A percentile compares a stretch with the other conserved stretches of the same genome.
phyloP scores from a whole-genome alignment of 2,113 vertebrate genomes.

The Paramisgurnus dabryanus region DNA sequence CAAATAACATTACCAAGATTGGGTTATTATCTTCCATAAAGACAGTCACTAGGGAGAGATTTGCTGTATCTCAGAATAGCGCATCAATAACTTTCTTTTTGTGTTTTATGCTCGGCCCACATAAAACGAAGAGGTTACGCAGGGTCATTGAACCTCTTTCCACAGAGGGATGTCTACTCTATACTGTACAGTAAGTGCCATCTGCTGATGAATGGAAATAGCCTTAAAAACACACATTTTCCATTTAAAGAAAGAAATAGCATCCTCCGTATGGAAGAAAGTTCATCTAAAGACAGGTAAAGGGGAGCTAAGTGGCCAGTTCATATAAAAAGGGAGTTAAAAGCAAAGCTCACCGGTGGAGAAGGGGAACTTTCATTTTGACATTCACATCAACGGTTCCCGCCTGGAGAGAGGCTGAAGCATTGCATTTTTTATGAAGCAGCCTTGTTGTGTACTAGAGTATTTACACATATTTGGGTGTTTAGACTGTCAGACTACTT shows the following conservation, averaged over 20 bases:
- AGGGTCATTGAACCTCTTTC: slow-evolving; percentile 54
- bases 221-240: slow-evolving; percentile 5
- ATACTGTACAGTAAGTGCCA: slow-evolving; percentile 43
- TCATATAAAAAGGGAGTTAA: slow-evolving; percentile 23
- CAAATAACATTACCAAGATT: slow-evolving; percentile 32
- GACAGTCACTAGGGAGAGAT: slow-evolving; percentile 19
- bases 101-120: slow-evolving; percentile 39
- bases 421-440: slow-evolving; percentile 75
- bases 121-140: slow-evolving; percentile 64
- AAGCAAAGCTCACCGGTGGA: slow-evolving; percentile 37
- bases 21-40: slow-evolving; percentile 20
- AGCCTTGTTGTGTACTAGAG: slow-evolving; percentile 72
- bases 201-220: slow-evolving; percentile 43
- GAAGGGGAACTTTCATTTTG: slow-evolving; percentile 58
- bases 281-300: slow-evolving; percentile 27
- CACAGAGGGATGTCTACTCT: slow-evolving; percentile 54
- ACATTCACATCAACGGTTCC: slow-evolving; percentile 69
- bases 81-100: slow-evolving; percentile 35
- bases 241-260: not conserved
- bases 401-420: slow-evolving; percentile 68
- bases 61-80: slow-evolving; percentile 22
- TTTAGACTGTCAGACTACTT: slow-evolving; percentile 1
- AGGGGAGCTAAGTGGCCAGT: not conserved
- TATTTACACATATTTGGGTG: slow-evolving; percentile 17
- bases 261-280: not conserved